These are phyloP conservation scores for Orycteropus afer DNA, from an alignment of 2,113 vertebrate species.

Conservation along the genomic window DNA sequence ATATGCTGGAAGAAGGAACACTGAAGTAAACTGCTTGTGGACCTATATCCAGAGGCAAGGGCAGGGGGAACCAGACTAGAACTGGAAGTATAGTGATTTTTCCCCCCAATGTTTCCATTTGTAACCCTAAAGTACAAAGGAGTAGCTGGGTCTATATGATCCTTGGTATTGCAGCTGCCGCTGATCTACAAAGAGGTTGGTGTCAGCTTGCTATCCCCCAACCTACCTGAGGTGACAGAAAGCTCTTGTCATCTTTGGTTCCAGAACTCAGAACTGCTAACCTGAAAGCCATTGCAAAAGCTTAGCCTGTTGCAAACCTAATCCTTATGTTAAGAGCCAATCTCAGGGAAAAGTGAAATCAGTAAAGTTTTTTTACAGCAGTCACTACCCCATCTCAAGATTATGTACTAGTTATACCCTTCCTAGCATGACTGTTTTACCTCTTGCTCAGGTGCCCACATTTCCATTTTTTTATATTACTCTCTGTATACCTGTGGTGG, in stretches of 20 bases:
- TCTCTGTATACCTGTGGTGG: background rate
- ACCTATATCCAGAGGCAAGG: background rate
- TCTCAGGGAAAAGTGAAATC: background rate
- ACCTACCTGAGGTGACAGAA: background rate
- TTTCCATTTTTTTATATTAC: background rate
- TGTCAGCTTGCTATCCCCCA: background rate
- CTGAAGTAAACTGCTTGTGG: background rate
- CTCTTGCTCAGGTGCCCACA: background rate
- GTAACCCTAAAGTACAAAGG: background rate
- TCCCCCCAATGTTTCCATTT: background rate
- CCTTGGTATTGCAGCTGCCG: background rate
- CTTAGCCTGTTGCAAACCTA: background rate
- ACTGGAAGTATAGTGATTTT: background rate
- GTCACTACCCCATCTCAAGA: background rate
- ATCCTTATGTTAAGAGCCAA: background rate
- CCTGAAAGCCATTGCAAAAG: background rate
- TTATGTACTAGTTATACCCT: background rate
- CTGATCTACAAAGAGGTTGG: background rate
- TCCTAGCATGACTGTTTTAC: background rate
- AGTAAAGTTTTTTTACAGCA: background rate
- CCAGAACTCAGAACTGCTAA: background rate
- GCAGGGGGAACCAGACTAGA: background rate
- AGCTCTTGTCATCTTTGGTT: background rate
- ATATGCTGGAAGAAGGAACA: background rate
- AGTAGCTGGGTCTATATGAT: accelerated